phyloP scores from a whole-genome alignment of 1,140 invertebrate genomes.

The Drosophila rhopaloa region DNA sequence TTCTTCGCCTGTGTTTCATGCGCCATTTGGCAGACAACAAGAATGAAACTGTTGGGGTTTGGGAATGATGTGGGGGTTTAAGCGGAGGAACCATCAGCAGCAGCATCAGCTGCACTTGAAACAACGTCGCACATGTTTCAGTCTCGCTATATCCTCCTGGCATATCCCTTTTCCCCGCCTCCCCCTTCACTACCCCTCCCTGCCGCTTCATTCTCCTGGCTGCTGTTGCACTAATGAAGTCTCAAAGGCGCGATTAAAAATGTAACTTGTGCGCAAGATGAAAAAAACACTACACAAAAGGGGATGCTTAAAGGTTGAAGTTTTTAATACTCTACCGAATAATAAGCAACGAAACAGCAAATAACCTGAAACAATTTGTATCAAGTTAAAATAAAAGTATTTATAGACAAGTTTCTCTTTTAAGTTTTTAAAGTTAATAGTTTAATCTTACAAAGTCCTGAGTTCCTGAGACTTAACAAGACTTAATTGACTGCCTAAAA shows the following conservation, averaged over 20 bases:
- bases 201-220: slow-evolving; percentile 35
- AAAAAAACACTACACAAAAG: slow-evolving; percentile 40
- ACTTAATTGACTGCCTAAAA: too few relatives aligned
- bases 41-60: slow-evolving; percentile 16
- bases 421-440: too few relatives aligned
- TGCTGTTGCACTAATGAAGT: slow-evolving; percentile 75
- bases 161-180: slow-evolving; percentile 2
- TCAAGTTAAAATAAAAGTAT: too few relatives aligned
- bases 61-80: neutral
- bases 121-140: slow-evolving; percentile 66
- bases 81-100: slow-evolving; percentile 13
- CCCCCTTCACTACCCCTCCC: slow-evolving; percentile 1
- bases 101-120: slow-evolving; percentile 69
- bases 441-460: too few relatives aligned
- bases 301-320: slow-evolving; percentile 29
- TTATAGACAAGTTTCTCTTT: too few relatives aligned
- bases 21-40: slow-evolving; percentile 78
- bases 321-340: slow-evolving; percentile 41
- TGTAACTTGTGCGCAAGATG: slow-evolving; percentile 74
- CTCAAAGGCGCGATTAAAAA: slow-evolving; percentile 83
- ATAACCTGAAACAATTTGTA: too few relatives aligned
- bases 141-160: slow-evolving; percentile 26
- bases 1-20: slow-evolving; percentile 57
- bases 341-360: neutral
- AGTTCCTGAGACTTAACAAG: too few relatives aligned